These are phyloP conservation scores for Tyto alba DNA, from an alignment of 2,113 vertebrate species.

Conservation along the genomic window DNA sequence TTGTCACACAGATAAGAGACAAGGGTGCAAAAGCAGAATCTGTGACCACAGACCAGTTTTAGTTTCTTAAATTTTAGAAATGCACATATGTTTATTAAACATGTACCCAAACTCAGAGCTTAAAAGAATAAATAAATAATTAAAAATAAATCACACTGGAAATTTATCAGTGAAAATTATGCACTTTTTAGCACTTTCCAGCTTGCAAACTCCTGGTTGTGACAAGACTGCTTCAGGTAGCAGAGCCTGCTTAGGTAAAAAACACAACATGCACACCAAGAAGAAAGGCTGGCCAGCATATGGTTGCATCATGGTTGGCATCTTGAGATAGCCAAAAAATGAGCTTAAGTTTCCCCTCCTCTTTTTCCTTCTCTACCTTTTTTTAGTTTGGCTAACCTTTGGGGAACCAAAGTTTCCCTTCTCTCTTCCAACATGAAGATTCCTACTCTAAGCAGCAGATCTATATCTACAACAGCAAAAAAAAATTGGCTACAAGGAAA, in stretches of 20 bases:
- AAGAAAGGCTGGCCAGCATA: not conserved
- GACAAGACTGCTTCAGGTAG: not conserved
- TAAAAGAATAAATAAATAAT: not conserved
- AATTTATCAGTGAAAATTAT: not conserved
- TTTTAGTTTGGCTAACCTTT: not conserved
- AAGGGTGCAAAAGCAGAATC: not conserved
- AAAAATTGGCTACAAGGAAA: not conserved
- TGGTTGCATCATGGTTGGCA: not conserved
- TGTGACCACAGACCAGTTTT: not conserved
- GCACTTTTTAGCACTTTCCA: not conserved
- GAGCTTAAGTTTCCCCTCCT: not conserved
- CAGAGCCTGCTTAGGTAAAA: not conserved
- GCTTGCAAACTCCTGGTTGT: not conserved
- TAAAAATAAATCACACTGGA: not conserved
- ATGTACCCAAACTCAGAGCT: not conserved
- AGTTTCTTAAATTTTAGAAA: not conserved
- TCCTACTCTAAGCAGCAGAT: not conserved
- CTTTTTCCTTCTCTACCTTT: not conserved
- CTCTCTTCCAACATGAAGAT: not conserved
- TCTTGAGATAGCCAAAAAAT: not conserved
- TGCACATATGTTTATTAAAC: rapidly evolving
- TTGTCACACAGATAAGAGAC: not conserved
- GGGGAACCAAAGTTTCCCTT: not conserved
- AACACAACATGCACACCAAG: not conserved
- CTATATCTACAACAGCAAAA: not conserved